phyloP scores from a whole-genome alignment of 2,888 invertebrate genomes.

The Pterobdella sp. region DNA sequence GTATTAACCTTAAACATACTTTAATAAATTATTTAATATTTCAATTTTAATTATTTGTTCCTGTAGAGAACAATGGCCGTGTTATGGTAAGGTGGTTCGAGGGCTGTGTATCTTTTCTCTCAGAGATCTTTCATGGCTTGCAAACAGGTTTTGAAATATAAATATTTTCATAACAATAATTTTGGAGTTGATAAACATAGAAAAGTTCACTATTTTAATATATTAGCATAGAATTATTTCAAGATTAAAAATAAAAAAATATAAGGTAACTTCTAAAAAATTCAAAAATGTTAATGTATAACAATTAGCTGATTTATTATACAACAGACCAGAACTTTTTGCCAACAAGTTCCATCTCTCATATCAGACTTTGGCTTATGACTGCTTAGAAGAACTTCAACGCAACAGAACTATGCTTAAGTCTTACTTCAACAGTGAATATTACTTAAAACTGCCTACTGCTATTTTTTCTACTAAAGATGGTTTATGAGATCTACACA shows the following conservation, averaged over 20 bases:
- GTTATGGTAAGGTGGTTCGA: conserved; percentile 42
- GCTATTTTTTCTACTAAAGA: conserved; percentile 23
- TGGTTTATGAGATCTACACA: too few species aligned
- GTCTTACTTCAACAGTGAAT: conserved; percentile 13
- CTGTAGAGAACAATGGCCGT: conserved; percentile 36
- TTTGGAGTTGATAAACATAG: too few species aligned
- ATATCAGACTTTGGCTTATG: conserved; percentile 42
- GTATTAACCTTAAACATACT: neutral
- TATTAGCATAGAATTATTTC: too few species aligned
- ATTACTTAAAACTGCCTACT: conserved; percentile 37
- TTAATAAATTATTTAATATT: too few species aligned
- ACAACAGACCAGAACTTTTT: conserved; percentile 44
- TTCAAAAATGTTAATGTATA: too few species aligned
- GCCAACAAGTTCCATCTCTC: conserved; percentile 46
- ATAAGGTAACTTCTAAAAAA: too few species aligned
- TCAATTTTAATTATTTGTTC: too few species aligned
- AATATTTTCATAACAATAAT: too few species aligned
- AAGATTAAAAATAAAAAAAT: too few species aligned
- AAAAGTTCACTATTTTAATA: too few species aligned
- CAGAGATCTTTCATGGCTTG: conserved; percentile 40
- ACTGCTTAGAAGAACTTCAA: conserved; percentile 46
- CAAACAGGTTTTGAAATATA: too few species aligned
- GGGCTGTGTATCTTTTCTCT: conserved; percentile 46
- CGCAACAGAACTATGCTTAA: conserved; percentile 40
- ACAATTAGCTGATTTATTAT: too few species aligned